These are phyloP conservation scores for Callaeas wilsoni DNA, from an alignment of 2,113 vertebrate genomes.

Conservation along the genomic window DNA sequence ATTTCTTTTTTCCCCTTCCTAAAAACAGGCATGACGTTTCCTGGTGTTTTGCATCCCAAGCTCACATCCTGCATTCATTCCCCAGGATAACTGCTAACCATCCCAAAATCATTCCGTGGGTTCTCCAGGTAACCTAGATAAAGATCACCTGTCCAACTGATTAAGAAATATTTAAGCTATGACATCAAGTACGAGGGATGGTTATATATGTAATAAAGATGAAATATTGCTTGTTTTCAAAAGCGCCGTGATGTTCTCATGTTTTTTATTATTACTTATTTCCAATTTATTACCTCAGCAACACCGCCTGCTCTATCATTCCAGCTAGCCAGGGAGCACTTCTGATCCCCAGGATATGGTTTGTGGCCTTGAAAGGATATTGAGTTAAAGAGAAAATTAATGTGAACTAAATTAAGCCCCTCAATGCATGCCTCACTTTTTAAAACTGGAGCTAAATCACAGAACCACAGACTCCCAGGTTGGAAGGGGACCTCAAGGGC, in stretches of 20 bases:
- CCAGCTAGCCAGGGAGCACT: neutral
- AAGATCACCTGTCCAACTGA: slow-evolving; percentile 1
- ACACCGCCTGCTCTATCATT: neutral
- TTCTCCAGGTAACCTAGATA: neutral
- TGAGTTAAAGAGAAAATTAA: slow-evolving; percentile 42
- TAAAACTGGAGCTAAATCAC: neutral
- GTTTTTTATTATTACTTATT: slow-evolving; percentile 35
- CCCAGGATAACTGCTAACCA: neutral
- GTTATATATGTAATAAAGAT: slow-evolving; percentile 18
- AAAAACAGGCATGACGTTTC: slow-evolving; percentile 22
- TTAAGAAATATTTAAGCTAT: slow-evolving; percentile 18
- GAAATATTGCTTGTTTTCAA: slow-evolving; percentile 41
- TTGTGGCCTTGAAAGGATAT: slow-evolving; percentile 29
- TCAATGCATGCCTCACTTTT: neutral
- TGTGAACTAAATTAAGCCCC: slow-evolving; percentile 12
- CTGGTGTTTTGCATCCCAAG: neutral
- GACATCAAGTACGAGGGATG: neutral
- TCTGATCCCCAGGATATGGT: neutral
- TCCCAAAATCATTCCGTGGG: neutral
- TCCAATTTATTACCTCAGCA: slow-evolving; percentile 27
- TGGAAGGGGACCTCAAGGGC: neutral
- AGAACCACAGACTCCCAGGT: neutral
- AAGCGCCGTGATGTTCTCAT: neutral
- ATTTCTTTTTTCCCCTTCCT: neutral
- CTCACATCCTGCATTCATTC: neutral